phyloP scores from a whole-genome alignment of 2,888 invertebrate genomes.

The Ormyrus nitidulus region DNA sequence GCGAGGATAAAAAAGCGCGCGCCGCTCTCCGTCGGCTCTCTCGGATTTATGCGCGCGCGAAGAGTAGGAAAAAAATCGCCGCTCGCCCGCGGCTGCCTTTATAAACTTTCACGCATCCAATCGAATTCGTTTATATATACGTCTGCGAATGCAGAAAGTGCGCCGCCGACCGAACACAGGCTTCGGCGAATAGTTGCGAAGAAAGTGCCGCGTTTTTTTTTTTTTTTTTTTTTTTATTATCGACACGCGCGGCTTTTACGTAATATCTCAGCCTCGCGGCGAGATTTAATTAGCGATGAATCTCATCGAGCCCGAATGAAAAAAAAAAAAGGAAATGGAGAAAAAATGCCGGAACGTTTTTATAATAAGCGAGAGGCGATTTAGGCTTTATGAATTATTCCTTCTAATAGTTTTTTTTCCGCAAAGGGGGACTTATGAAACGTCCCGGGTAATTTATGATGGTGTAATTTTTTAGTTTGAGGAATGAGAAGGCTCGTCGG shows the following conservation, averaged over 20 bases:
- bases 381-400: slow-evolving; percentile 12
- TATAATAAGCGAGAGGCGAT: background rate
- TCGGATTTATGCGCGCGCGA: background rate
- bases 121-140: slow-evolving; percentile 27
- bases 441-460: background rate
- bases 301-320: background rate
- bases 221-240: background rate
- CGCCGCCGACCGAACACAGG: slow-evolving; percentile 4
- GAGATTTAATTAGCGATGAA: slow-evolving; percentile 26
- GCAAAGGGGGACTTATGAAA: slow-evolving; percentile 16
- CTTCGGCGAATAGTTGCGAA: slow-evolving; percentile 41
- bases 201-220: slow-evolving; percentile 30
- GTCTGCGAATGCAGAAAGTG: slow-evolving; percentile 11
- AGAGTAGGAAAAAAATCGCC: background rate
- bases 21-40: background rate
- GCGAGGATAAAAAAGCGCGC: slow-evolving; percentile 22
- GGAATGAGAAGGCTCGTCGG: background rate
- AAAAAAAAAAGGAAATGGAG: background rate
- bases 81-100: slow-evolving; percentile 6
- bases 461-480: slow-evolving; percentile 18
- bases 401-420: background rate
- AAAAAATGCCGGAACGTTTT: slow-evolving; percentile 15
- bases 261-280: background rate
- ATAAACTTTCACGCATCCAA: slow-evolving; percentile 51
- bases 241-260: slow-evolving; percentile 1